phyloP scores from a whole-genome alignment of 2,113 vertebrate species.

The Euleptes europaea region DNA sequence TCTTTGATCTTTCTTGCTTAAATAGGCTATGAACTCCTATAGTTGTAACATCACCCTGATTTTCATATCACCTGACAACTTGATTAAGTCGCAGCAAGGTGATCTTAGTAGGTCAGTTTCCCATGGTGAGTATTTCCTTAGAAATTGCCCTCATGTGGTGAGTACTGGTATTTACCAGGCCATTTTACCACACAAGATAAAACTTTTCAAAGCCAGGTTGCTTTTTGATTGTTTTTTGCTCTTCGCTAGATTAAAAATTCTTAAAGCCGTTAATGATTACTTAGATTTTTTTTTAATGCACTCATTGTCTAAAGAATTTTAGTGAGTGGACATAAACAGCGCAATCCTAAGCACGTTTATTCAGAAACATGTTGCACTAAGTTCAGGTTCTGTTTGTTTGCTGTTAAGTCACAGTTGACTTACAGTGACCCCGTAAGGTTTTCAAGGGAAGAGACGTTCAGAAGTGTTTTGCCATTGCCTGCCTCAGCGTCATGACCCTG shows the following conservation, averaged over 20 bases:
- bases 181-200: background rate
- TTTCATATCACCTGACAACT: background rate
- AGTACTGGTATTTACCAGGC: background rate
- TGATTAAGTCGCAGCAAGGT: background rate
- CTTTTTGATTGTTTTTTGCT: background rate
- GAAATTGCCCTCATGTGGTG: conserved; percentile 8
- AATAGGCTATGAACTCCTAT: background rate
- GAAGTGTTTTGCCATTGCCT: no score
- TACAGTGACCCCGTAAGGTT: no score
- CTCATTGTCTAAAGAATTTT: background rate
- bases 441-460: no score
- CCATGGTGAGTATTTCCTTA: background rate
- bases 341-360: no score
- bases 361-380: no score
- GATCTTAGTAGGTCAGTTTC: background rate
- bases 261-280: background rate
- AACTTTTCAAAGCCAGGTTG: background rate
- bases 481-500: no score
- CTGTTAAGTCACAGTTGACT: no score
- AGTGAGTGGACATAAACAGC: background rate
- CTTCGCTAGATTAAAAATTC: background rate
- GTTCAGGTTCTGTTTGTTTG: no score
- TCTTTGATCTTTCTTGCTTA: background rate
- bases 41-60: background rate
- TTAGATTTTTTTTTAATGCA: background rate